Base-by-base conservation (phyloP, 2,888 invertebrate genomes). In the Listrodromus nycthemerus region DNA sequence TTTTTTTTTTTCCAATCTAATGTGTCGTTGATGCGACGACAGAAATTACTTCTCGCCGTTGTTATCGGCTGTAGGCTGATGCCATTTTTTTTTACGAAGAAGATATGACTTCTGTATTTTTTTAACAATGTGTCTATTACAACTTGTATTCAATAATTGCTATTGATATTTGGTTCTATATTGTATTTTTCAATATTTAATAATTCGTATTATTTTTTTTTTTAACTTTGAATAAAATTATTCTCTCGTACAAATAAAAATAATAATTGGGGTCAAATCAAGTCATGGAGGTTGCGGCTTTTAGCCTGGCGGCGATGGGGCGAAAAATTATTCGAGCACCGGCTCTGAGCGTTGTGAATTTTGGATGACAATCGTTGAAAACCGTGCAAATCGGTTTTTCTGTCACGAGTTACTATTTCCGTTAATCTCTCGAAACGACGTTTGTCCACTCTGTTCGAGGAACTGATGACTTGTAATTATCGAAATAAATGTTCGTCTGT, bases 401-500 rank as follows among this genome's bases (percentile, higher is more conserved):
- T 24, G 63, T 48, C 50, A 37, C 5, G 65, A n/a, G 45, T 19
- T 48, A 73, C 48, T 58, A 73, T 63, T 27, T 48, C 19, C 66
- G 79, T 80, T 80, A 37, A 66, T 74, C 37, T 48, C n/a, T 67
- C 73, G 48, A 63, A 50, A 58, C 52, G 66, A 66, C 66, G 19
- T 74, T 73, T 58, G 33, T 52, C 13, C 63, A 45, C 16, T 30
- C 55, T 21, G 37, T 19, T 37, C 37, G 27, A 55, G 65, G 41
- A 55, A 55, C 24, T 41, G 71, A 52, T 76, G 74, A 65, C 78
- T 84, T 78, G 84, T 84, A 84, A 84, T 84, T 81, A 77, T 66
- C 70, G 81, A 71, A 78, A 78, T 78, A 81, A 78, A 70, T 41
- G 78, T 81, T 84, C 81, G 80, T 84, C 65, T 81, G 74, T 41